These are phyloP conservation scores for Calliphora vomitoria DNA, from an alignment of 2,888 invertebrate species.

Conservation along the genomic window DNA sequence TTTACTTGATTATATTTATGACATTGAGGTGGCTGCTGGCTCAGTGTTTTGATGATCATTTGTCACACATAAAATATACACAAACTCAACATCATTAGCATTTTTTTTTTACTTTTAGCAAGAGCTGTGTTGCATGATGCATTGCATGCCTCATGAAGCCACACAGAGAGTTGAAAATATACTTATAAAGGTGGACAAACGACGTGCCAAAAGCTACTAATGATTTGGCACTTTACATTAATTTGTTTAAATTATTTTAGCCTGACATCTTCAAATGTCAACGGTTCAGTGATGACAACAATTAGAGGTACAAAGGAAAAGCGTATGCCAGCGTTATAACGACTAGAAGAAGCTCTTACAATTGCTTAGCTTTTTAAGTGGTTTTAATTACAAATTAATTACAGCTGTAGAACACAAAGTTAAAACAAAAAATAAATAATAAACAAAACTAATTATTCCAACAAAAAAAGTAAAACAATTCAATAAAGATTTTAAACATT, in stretches of 20 bases:
- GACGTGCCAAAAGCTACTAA: conserved; percentile 69
- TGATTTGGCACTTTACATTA: conserved; percentile 66
- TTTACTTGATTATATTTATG: conserved; percentile 26
- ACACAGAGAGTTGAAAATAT: background rate
- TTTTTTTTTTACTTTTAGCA: conserved; percentile 29
- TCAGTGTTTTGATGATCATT: conserved; percentile 36
- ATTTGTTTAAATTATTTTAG: conserved; percentile 66
- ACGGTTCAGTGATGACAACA: conserved; percentile 63
- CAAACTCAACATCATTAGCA: conserved; percentile 68
- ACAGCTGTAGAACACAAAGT: conserved; percentile 38
- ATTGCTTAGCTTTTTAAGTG: conserved; percentile 59
- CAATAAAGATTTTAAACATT: background rate
- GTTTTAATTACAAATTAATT: conserved; percentile 67
- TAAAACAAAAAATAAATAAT: conserved; percentile 39
- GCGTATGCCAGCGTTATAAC: conserved; percentile 15
- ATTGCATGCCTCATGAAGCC: conserved; percentile 50
- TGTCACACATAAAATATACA: conserved; percentile 53
- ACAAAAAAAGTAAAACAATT: conserved; percentile 36
- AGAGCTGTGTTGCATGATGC: conserved; percentile 40
- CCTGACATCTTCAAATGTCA: conserved; percentile 49
- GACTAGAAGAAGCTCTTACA: conserved; percentile 28
- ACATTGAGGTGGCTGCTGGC: conserved; percentile 26
- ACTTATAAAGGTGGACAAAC: conserved; percentile 59
- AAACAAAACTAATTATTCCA: conserved; percentile 37
- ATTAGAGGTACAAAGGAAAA: conserved; percentile 47